Conservation (phyloP, 2,888 invertebrate genomes). For the Drosophila acutilabella region DNA sequence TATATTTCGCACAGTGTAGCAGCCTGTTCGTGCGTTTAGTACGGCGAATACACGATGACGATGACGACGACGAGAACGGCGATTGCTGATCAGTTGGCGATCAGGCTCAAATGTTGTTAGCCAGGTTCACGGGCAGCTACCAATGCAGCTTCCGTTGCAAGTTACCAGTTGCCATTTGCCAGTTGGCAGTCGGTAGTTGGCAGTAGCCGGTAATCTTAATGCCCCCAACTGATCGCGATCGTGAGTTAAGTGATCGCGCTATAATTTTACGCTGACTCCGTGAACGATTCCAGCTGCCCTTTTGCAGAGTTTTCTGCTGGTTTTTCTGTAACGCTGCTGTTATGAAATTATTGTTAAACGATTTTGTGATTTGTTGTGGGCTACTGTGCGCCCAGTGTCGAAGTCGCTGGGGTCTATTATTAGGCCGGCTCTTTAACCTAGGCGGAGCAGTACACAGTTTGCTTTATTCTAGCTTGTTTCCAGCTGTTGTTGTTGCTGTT, state of each 20-base stretch:
- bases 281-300: constrained; percentile 36
- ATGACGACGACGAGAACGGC: constrained; percentile 29
- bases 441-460: constrained; percentile 28
- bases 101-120: constrained; percentile 31
- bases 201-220: constrained; percentile 82
- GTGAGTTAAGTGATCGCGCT: constrained; percentile 86
- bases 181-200: constrained; percentile 55
- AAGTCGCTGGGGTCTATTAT: constrained; percentile 55
- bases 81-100: constrained; percentile 58
- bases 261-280: constrained; percentile 82
- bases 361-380: constrained; percentile 80
- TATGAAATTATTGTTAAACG: constrained; percentile 81
- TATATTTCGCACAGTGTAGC: not conserved
- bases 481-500: not conserved
- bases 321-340: constrained; percentile 48
- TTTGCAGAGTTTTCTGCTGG: constrained; percentile 2
- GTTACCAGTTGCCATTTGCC: constrained; percentile 34
- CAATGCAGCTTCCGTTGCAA: constrained; percentile 73
- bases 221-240: constrained; percentile 83
- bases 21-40: constrained; percentile 65
- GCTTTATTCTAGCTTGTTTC: too few species aligned
- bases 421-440: constrained; percentile 63
- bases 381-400: constrained; percentile 68
- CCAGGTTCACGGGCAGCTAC: constrained; percentile 44
- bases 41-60: constrained; percentile 29